Base-by-base conservation (phyloP, 2,888 invertebrate species). In the Lucinisca nassula region DNA sequence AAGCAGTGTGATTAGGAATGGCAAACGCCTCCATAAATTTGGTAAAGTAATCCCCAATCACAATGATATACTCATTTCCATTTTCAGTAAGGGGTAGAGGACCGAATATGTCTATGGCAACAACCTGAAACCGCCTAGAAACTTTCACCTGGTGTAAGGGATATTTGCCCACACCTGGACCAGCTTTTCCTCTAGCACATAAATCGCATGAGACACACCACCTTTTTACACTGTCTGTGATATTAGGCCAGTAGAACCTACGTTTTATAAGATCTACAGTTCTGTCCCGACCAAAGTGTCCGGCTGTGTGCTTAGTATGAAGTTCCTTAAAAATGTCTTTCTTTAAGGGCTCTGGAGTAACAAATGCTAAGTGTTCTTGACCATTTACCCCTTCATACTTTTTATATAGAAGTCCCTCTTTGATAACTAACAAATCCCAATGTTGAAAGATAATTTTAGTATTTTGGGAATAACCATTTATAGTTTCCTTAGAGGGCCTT, bases 1-100 rank as follows among this genome's bases (percentile, higher is more conserved):
- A 6, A 2, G 76, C 80, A 35, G 49, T 74, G 55, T 79, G 73
- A 79, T 79, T 79, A 21, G 49, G 61, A 10, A 83, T 17, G 21
- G 75, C 67, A 76, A 67, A 80, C 14, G 80, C 84, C 49, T 84
- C 84, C 14, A 51, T 45, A 51, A 61, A 84, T 80, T 84, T 84
- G 2, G 79, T 75, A 67, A 74, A 79, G 67, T 79, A 79, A 45
- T 67, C 1, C 21, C 79, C 75, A 12, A 74, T 61, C 4, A 84
- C 84, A 8, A 84, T 14, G 30, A 79, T 79, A n/a, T 74, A 79
- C 37, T 77, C 35, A 73, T 84, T 79, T 4, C 74, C 74, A n/a
- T 67, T n/a, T 12, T 24, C 2, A 38, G 80, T 80, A 37, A 30
- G 14, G 12, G 75, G 73, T 17, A 84, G 40, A 4, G 78, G 78